These are phyloP conservation scores for Euleptes europaea DNA, from an alignment of 2,113 vertebrate species.

Conservation along the genomic window DNA sequence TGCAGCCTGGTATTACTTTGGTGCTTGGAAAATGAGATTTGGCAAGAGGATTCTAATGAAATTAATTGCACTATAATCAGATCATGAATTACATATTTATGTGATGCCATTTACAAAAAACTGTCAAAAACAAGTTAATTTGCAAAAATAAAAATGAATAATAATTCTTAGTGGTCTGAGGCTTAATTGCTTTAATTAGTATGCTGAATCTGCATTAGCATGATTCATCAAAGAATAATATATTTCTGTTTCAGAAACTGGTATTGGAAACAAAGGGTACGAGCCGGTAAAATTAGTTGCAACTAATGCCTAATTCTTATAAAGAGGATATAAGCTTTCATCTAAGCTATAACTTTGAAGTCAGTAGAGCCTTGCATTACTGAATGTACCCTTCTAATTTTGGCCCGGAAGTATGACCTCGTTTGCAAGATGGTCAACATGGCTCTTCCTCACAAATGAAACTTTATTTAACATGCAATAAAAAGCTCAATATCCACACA, in stretches of 20 bases:
- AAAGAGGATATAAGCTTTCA: background rate
- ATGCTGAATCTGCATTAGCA: slow-evolving; percentile 34
- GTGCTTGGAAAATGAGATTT: slow-evolving; percentile 27
- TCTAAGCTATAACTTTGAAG: too few relatives aligned
- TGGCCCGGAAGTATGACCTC: too few relatives aligned
- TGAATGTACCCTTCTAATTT: too few relatives aligned
- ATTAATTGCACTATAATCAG: slow-evolving; percentile 48
- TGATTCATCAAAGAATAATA: background rate
- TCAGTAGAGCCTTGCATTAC: too few relatives aligned
- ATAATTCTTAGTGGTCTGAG: slow-evolving; percentile 41
- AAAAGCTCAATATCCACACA: too few relatives aligned
- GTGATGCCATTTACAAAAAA: slow-evolving; percentile 46
- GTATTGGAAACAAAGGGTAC: background rate
- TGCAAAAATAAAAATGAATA: slow-evolving; percentile 53
- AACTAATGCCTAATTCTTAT: background rate
- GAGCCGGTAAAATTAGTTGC: too few relatives aligned
- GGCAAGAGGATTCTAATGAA: slow-evolving; percentile 47
- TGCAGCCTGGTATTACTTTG: slow-evolving; percentile 33
- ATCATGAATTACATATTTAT: slow-evolving; percentile 54
- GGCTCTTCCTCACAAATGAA: too few relatives aligned
- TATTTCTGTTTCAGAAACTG: slow-evolving; percentile 22
- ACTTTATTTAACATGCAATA: too few relatives aligned
- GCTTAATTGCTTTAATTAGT: slow-evolving; percentile 42
- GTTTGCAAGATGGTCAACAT: too few relatives aligned
- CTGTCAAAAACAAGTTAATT: slow-evolving; percentile 44